These are phyloP conservation scores for Sminthopsis crassicaudata DNA, from an alignment of 2,113 vertebrate species.

Conservation along the genomic window DNA sequence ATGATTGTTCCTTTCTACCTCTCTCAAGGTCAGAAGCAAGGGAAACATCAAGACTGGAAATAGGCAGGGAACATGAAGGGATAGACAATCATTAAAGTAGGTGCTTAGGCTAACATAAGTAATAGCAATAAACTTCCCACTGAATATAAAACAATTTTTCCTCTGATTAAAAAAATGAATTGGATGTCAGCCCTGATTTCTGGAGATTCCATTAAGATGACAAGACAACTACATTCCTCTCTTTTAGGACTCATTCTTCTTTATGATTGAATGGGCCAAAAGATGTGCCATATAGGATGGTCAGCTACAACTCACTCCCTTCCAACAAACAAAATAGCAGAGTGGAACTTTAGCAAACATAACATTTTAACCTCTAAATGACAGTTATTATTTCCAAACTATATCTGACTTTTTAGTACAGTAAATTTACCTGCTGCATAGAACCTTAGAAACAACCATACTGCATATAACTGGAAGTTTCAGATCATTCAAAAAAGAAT, in stretches of 20 bases:
- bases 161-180: not conserved
- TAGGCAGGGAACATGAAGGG: slow-evolving; percentile 26
- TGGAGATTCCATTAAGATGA: not conserved
- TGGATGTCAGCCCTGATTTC: not conserved
- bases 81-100: not conserved
- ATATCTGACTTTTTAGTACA: not conserved
- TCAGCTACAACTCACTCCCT: not conserved
- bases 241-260: not conserved
- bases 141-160: not conserved
- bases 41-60: slow-evolving; percentile 18
- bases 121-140: not conserved
- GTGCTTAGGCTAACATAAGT: slow-evolving; percentile 13
- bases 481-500: not conserved
- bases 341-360: not conserved
- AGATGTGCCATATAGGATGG: not conserved
- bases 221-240: not conserved
- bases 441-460: not conserved
- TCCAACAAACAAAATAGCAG: not conserved
- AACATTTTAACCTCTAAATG: not conserved
- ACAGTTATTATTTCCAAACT: slow-evolving; percentile 25
- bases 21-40: not conserved
- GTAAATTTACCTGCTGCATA: not conserved
- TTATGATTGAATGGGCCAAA: not conserved
- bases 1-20: slow-evolving; percentile 12
- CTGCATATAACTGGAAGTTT: not conserved